phyloP scores from a whole-genome alignment of 2,888 invertebrate genomes.

The Lasioglossum marginatum region DNA sequence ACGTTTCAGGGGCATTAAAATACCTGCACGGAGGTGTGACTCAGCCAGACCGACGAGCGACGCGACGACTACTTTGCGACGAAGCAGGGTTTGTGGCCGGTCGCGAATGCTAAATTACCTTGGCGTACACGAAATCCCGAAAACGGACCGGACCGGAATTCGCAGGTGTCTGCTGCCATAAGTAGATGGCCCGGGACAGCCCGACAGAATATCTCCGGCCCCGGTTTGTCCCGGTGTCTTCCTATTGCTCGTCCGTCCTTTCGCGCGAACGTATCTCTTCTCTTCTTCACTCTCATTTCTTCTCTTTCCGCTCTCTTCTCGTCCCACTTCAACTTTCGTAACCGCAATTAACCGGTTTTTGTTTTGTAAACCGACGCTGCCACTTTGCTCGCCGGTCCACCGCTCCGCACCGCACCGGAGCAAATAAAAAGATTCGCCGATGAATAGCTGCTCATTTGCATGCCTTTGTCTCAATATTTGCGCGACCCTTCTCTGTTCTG shows the following conservation, averaged over 20 bases:
- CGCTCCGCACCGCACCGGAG: neutral
- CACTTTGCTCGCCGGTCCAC: slow-evolving; percentile 29
- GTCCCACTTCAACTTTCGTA: neutral
- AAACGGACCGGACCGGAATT: slow-evolving; percentile 51
- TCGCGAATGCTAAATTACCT: slow-evolving; percentile 56
- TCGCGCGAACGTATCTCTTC: neutral
- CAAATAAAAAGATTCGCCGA: slow-evolving; percentile 13
- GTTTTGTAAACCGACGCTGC: slow-evolving; percentile 51
- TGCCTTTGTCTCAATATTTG: slow-evolving; percentile 58
- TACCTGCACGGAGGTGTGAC: slow-evolving; percentile 33
- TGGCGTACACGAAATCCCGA: slow-evolving; percentile 30
- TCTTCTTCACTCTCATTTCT: neutral
- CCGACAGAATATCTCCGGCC: slow-evolving; percentile 9
- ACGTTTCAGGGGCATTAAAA: slow-evolving; percentile 51
- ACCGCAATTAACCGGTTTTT: slow-evolving; percentile 53
- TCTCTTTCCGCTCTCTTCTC: neutral
- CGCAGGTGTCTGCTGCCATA: slow-evolving; percentile 59
- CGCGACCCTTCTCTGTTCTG: slow-evolving; percentile 18
- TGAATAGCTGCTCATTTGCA: slow-evolving; percentile 51
- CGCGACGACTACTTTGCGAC: neutral
- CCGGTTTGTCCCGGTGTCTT: neutral
- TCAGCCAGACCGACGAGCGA: neutral
- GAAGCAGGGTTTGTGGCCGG: slow-evolving; percentile 44
- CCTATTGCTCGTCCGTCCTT: neutral
- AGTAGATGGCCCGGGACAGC: slow-evolving; percentile 25